Evolutionary conservation across 2,888 invertebrate genomes (phyloP), one percentile per base, ranked within the genome.

Genomic region (Lepidocyrtoides sp.): DNA sequence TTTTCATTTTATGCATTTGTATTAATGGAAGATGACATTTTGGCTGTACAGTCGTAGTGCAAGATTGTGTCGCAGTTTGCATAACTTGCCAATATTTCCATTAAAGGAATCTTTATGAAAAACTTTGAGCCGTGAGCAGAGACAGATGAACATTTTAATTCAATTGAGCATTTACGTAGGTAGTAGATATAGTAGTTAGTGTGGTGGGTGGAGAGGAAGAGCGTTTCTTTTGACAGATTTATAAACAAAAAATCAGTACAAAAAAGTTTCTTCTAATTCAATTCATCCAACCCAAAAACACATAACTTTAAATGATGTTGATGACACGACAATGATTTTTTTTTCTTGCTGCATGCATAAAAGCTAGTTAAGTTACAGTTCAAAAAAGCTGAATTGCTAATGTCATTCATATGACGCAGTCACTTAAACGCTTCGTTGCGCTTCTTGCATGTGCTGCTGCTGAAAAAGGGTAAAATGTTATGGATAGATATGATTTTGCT

Each of bases 201-300:
- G 2, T 48, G 17, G 44, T 51, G 17, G 51, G 51, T 12, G 17
- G n/a, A 51, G 51, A 2, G 0, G 17, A 17, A 51, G 2, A 51
- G 51, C 4, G 41, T 8, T 57, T n/a, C n/a, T 66, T 66, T 66
- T 66, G 14, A 66, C 29, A 66, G 66, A 66, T 66, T 60, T 60
- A 54, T 17, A 12, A n/a, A n/a, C 26, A 8, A 23, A 23, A 66
- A 66, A 32, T 29, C 66, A 66, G n/a, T n/a, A n/a, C n/a, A n/a
- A n/a, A n/a, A n/a, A 66, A 29, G 14, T 66, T 66, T 66, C 32
- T 60, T 60, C 26, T 60, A 60, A 60, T 60, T 60, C 12, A 60
- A 60, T 26, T 66, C 32, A 32, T 66, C n/a, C 66, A 32, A 32
- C 14, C 14, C 5, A 66, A 66, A 29, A 66, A n/a, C n/a, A n/a